phyloP scores from a whole-genome alignment of 92 coral and sea anemone genomes.

The Porites divaricata region DNA sequence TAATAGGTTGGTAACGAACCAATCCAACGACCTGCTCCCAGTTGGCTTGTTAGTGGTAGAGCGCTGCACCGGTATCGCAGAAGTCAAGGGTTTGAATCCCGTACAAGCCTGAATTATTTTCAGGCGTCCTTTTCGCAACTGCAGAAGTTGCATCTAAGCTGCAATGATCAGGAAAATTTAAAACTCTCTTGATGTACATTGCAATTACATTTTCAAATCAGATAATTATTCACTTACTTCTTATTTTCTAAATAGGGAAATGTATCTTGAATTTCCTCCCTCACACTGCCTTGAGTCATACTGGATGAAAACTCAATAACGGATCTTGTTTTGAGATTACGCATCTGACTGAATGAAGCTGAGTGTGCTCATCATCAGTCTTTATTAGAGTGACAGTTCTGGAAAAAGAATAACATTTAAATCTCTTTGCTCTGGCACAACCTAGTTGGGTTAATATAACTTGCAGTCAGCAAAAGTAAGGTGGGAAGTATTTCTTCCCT shows the following conservation, averaged over 20 bases:
- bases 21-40: too few species aligned
- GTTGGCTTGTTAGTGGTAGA: too few species aligned
- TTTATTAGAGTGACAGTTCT: neutral
- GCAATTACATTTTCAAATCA: too few species aligned
- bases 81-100: too few species aligned
- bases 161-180: too few species aligned
- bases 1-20: too few species aligned
- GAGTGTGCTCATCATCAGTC: neutral
- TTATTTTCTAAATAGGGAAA: conserved; percentile 5
- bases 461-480: too few species aligned
- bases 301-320: neutral
- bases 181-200: too few species aligned
- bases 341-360: neutral
- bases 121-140: too few species aligned
- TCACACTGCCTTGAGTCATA: neutral
- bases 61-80: too few species aligned
- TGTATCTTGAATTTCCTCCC: neutral
- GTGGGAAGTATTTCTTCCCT: neutral
- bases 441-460: neutral
- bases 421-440: neutral
- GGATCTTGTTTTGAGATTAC: neutral
- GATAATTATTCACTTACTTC: neutral
- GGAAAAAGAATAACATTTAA: neutral
- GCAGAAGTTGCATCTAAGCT: too few species aligned
- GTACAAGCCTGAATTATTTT: too few species aligned